Evolutionary conservation across 2,113 vertebrate species (phyloP).

Genomic region (Chionodraco myersi): DNA sequence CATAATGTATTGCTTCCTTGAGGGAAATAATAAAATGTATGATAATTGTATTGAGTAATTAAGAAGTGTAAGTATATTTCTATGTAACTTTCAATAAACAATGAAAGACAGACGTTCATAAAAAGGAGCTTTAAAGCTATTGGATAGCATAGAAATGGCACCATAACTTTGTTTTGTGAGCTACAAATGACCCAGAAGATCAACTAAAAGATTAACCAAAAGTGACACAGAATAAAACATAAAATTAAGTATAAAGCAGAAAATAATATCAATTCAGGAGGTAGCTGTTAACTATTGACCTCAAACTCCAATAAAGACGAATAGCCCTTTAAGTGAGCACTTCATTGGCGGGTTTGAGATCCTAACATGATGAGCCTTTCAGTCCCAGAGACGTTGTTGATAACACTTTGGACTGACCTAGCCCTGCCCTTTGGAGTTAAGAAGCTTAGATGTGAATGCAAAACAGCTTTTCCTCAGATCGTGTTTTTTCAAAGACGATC

Average conservation of each 20-base stretch:
- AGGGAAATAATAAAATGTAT: conserved; percentile 17
- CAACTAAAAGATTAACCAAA: conserved; percentile 25
- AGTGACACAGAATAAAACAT: conserved; percentile 42
- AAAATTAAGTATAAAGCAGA: conserved; percentile 28
- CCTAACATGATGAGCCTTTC: conserved; percentile 20
- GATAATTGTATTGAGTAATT: conserved; percentile 24
- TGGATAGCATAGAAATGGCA: conserved; percentile 50
- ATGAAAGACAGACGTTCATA: not conserved
- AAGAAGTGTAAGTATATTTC: conserved; percentile 8
- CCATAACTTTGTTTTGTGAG: conserved; percentile 30
- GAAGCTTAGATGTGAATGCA: conserved; percentile 42
- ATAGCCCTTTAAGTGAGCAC: conserved; percentile 50
- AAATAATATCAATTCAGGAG: conserved; percentile 71
- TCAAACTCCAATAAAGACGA: conserved; percentile 65
- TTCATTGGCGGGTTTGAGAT: conserved; percentile 45
- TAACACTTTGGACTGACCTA: conserved; percentile 35
- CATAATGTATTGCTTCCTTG: conserved; percentile 20
- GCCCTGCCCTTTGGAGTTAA: conserved; percentile 31
- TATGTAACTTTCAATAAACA: conserved; percentile 10
- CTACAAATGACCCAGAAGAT: conserved; percentile 41
- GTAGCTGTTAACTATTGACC: conserved; percentile 80
- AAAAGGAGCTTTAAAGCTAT: conserved; percentile 3
- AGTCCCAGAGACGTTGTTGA: conserved; percentile 25
- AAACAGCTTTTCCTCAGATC: conserved; percentile 65
- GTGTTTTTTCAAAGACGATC: conserved; percentile 57